Evolutionary conservation across 92 coral and sea anemone genomes (phyloP), one percentile per base, ranked within the genome.

Genomic region (Chrysogorgia sp.): DNA sequence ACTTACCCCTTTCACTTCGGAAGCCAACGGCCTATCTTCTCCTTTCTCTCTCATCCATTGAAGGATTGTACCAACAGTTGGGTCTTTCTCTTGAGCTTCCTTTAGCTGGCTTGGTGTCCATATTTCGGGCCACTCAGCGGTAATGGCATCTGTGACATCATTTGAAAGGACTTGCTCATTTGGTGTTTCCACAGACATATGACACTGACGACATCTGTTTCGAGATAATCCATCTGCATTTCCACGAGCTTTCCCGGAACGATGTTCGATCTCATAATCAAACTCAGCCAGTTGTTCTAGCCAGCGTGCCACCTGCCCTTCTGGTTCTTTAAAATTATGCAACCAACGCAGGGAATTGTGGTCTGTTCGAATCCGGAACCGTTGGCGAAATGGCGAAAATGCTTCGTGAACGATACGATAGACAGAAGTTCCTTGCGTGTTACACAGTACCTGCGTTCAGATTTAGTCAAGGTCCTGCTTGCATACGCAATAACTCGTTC

Each of bases 171-270:
- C 59, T 52, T 52, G 59, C 17, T 52, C 59, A 7, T 52, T 23
- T 5, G 26, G 21, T 23, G 9, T 52, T 52, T 52, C 59, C 59
- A 52, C 21, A 17, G 59, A 6, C 59, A 52, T 5, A 67, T 84
- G 91, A 28, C 66, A 40, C n/a, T 80, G 77, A 15, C 84, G 77
- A 43, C 50, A 43, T 13, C 74, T 88, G 29, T 28, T 71, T 40
- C 80, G 68, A 19, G 86, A 88, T 72, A 88, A 50, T n/a, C 64
- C 63, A 70, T 85, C 92, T 22, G 88, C 87, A 41, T 89, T 82
- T 35, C 67, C 63, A 62, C 84, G 90, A 10, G 31, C 69, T 66
- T 60, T 81, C 45, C 88, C 87, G 1, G 87, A 87, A 15, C 85
- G 81, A 64, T 85, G 84, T 21, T 81, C 69, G n/a, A 85, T 63